Evolutionary conservation across 1,140 invertebrate species (phyloP), one percentile per base, ranked within the genome.

Genomic region (Copidosoma floridanum): DNA sequence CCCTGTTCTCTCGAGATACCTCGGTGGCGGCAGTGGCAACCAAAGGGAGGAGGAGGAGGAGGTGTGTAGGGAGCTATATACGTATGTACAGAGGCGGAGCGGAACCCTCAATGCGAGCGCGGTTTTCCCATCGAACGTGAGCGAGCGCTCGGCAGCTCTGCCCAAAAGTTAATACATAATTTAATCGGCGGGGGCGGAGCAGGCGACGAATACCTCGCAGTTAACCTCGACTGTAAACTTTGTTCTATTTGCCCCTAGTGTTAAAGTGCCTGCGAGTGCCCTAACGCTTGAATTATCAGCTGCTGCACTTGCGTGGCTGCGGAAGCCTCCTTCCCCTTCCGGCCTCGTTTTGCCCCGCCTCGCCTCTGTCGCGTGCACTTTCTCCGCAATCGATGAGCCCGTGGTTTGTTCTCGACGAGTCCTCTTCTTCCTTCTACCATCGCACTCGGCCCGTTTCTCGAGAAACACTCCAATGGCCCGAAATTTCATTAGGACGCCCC

Each of bases 141-240:
- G 18, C 55, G 21, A 37, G 12, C 51, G 41, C 44, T 37, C 14
- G 16, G 14, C 44, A 12, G 8, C 40, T 14, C 26, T 27, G 29
- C 37, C n/a, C 60, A 47, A 62, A 61, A 62, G 60, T 62, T 62
- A 62, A 62, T 62, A 62, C 60, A 62, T 62, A 62, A 62, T 62
- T 62, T 62, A 62, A 53, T 51, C 46, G 46, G 26, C 3, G 21
- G 6, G 16, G 40, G 35, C 52, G 35, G 12, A 35, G 21, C 24
- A 51, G 53, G 60, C 60, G 60, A 56, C 52, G 58, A 61, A 61
- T 61, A 51, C 52, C 44, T 55, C 46, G 60, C 60, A 62, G 60
- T 57, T 62, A 62, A 62, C 60, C 60, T 57, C 60, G 52, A 46
- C 60, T 57, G 60, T 56, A 62, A 62, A 62, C 53, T 62, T 62